Percentiles rank a stretch among this genome's conserved stretches.
These are phyloP conservation scores for Drosophila suzukii DNA, from an alignment of 1,140 invertebrate species.

Conservation along the genomic window DNA sequence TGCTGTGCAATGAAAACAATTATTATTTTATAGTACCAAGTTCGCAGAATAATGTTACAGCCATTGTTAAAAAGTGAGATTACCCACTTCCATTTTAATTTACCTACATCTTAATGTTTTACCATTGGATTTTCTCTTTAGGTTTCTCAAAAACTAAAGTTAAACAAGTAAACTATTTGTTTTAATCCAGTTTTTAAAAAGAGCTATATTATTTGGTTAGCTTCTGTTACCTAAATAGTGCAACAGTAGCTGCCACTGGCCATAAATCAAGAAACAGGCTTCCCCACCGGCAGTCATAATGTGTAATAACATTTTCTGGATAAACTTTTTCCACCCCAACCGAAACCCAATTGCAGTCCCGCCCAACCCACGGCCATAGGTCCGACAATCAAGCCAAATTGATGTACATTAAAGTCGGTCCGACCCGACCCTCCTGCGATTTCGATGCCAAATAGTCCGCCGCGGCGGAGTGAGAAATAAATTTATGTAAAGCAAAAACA, in stretches of 20 bases:
- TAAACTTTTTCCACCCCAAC: constrained; percentile 14
- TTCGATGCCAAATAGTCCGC: constrained; percentile 8
- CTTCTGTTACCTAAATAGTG: neutral
- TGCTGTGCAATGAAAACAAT: too few species aligned
- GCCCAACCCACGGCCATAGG: constrained; percentile 8
- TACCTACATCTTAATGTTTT: too few species aligned
- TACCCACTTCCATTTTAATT: too few species aligned
- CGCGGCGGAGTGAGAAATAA: constrained; percentile 32
- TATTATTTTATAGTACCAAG: too few species aligned
- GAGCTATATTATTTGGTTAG: neutral
- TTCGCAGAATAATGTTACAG: too few species aligned
- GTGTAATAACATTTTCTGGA: constrained; percentile 20
- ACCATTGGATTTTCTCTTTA: too few species aligned
- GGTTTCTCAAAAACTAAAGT: neutral
- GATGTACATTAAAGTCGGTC: constrained; percentile 41
- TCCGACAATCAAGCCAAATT: constrained; percentile 38
- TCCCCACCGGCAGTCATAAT: neutral
- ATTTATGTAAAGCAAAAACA: constrained; percentile 62
- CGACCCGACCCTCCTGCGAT: neutral
- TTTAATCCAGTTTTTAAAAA: too few species aligned
- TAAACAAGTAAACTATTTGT: too few species aligned
- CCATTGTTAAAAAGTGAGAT: too few species aligned
- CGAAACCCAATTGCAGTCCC: constrained; percentile 8
- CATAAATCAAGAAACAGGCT: constrained; percentile 2
- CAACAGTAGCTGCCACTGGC: neutral